phyloP scores from a whole-genome alignment of 2,888 invertebrate genomes.

The Creontiades dilutus region DNA sequence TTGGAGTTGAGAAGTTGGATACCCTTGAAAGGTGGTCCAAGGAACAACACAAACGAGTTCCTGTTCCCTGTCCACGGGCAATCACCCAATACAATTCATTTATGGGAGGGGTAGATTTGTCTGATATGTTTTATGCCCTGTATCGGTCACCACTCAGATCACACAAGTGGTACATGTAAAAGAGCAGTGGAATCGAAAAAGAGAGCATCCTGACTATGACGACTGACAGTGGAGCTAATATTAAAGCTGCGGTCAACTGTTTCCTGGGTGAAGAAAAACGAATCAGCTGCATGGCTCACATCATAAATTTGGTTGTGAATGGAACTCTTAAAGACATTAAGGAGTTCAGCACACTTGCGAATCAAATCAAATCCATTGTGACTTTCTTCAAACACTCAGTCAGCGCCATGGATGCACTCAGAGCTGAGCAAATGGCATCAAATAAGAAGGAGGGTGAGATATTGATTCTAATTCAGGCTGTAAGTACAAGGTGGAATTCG shows the following conservation, averaged over 20 bases:
- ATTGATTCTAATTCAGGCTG: slow-evolving; percentile 38
- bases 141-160: background rate
- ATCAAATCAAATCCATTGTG: slow-evolving; percentile 44
- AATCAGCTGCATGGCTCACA: too few species aligned
- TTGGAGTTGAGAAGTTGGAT: background rate
- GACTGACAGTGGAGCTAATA: too few species aligned
- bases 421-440: slow-evolving; percentile 49
- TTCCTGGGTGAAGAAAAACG: too few species aligned
- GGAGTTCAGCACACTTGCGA: too few species aligned
- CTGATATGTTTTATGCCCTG: background rate
- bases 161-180: background rate
- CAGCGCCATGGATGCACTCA: slow-evolving; percentile 49
- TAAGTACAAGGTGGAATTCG: slow-evolving; percentile 52
- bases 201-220: too few species aligned
- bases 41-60: background rate
- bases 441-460: slow-evolving; percentile 57
- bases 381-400: slow-evolving; percentile 64
- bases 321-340: too few species aligned
- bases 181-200: too few species aligned
- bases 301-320: too few species aligned
- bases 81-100: background rate
- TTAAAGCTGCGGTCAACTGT: too few species aligned
- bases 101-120: background rate
- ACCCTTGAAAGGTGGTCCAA: background rate
- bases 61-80: background rate